Evolutionary conservation across 2,797 vertebrate genomes (phyloP), one percentile per base, ranked within the genome.

Genomic region (Mallotus villosus): DNA sequence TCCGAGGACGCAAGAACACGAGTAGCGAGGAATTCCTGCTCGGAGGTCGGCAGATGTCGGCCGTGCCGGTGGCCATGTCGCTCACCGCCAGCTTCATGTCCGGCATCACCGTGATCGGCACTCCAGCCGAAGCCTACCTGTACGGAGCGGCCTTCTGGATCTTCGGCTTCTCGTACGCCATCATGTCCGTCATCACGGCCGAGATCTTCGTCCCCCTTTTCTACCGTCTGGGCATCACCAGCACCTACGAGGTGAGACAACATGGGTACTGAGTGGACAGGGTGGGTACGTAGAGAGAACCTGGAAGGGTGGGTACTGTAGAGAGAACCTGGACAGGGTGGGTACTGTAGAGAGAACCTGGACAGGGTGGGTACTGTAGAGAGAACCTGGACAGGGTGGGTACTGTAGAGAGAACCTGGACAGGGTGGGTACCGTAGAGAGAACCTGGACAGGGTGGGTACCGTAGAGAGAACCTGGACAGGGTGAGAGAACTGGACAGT

Each of bases 1-100:
- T 94, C 49, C 84, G 92, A 21, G 61, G 87, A 24, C 91, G 93
- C 1, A 93, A 90, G 74, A 78, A 92, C 9, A 68, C 79, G 72
- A 90, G 85, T 84, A 93, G 84, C 4, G 78, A 59, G 0, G 93
- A 95, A 76, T 95, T 94, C 73, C 75, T 95, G 70, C 78, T 95
- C 67, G 93, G 93, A 0, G 94, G 93, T 12, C 90, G 93, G 64
- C 91, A 90, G 76, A 93, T 95, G 93, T 92, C 89, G 0, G 94
- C 94, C 1, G 83, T 94, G 70, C 94, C 94, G 0, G 93, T 95
- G 2, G 93, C 93, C 74, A 93, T 95, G 92, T 94, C 94, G 0
- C 91, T 95, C 6, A 94, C 93, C 0, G 93, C 94, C 84, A 95
- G 94, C 80, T 95, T 95, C 72, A 95, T 95, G 94, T 95, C 94